These are phyloP conservation scores for Ctenochaetus hawaiiensis DNA, from an alignment of 2,797 vertebrate species.

Conservation along the genomic window DNA sequence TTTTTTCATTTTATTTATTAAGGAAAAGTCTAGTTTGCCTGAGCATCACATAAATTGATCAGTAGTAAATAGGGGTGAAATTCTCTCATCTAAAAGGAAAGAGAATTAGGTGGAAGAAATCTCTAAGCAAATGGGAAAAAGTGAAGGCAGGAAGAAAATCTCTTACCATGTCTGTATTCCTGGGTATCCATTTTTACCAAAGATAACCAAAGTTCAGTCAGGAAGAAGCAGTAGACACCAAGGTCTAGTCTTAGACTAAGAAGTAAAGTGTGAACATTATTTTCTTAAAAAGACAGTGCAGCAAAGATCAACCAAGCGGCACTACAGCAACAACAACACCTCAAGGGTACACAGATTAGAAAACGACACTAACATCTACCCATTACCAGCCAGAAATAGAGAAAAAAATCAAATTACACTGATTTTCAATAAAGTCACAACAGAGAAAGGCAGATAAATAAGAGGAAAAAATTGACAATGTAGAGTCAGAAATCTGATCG, in stretches of 20 bases:
- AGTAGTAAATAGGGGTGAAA: neutral
- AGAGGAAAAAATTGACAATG: conserved; percentile 8
- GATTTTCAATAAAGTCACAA: conserved; percentile 25
- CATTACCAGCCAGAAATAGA: conserved; percentile 17
- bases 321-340: conserved; percentile 17
- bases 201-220: conserved; percentile 57
- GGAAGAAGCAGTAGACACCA: conserved; percentile 32
- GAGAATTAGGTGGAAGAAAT: neutral
- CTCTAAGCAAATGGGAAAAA: neutral
- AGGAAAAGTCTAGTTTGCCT: neutral
- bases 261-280: conserved; percentile 39
- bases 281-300: conserved; percentile 43
- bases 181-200: conserved; percentile 60
- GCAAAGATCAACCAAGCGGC: conserved; percentile 27
- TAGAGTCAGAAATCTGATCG: conserved; percentile 17
- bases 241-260: conserved; percentile 10
- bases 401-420: conserved; percentile 19
- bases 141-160: conserved; percentile 14
- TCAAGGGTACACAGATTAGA: conserved; percentile 19
- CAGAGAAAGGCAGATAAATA: conserved; percentile 13
- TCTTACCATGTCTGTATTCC: conserved; percentile 69
- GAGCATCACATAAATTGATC: neutral
- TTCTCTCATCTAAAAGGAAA: neutral
- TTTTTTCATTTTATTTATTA: neutral
- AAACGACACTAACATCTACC: conserved; percentile 15